Base-by-base conservation (phyloP, 2,113 vertebrate species). In the Microtus montanus region DNA sequence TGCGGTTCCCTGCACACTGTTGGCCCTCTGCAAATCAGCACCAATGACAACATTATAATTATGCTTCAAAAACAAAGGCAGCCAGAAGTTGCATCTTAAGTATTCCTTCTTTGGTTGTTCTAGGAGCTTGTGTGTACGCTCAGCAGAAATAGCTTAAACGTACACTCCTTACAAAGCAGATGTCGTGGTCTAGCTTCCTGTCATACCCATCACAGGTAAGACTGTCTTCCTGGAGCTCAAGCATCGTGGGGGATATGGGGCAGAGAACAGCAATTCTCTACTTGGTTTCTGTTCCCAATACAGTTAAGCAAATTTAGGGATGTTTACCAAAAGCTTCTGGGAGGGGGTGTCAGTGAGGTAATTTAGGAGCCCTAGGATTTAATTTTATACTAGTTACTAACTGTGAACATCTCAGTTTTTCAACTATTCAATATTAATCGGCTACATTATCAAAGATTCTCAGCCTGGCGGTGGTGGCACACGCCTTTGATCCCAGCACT, bases 21-120 rank as follows among this genome's bases (percentile, higher is more conserved):
- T 89, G 96, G 95, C 83, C 90, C 89, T 93, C 66, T 74, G 52
- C 44, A 87, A 95, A 97, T 96, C 96, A 96, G 64, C 70, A 49
- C 91, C 84, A n/a, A 35, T 3, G 87, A 95, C 87, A 97, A 95
- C 94, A 92, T 73, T 93, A 38, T 97, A 94, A 97, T 96, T 97
- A 94, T 0, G 7, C 87, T 95, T 93, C 64, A 44, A 64, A 89
- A 96, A 97, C 95, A 96, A 97, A 95, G 91, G 92, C 92, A 79
- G 80, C 0, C 3, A 91, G 92, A 96, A 95, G 89, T 63, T 73
- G 95, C 96, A 88, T 96, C 85, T 95, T 94, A 93, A 97, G 84
- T 94, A 78, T 8, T 71, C 44, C 95, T 95, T 87, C 35, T 95
- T 78, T 82, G 82, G 63, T 84, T 78, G 86, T 91, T 92, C 28